Conservation (phyloP, 2,797 vertebrate species). For the Salarias fasciatus region DNA sequence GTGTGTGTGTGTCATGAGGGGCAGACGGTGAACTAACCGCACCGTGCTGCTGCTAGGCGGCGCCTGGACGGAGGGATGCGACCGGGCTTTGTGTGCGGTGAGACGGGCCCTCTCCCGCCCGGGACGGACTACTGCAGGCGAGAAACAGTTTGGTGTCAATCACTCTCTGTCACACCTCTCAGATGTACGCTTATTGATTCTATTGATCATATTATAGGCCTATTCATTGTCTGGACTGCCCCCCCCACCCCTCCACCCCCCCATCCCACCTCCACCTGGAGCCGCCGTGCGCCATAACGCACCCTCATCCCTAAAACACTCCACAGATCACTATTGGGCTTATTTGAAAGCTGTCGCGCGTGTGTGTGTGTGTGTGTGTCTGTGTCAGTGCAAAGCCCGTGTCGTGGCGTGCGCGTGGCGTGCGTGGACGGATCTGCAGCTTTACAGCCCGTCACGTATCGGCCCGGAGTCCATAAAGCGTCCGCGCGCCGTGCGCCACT, state of each 20-base stretch:
- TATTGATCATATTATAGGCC: conserved; percentile 75
- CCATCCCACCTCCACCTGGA: conserved; percentile 42
- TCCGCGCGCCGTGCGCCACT: conserved; percentile 9
- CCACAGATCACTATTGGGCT: conserved; percentile 60
- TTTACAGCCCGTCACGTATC: conserved; percentile 54
- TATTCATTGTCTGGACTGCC: no score
- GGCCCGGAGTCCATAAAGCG: conserved; percentile 54
- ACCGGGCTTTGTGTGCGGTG: conserved; percentile 85
- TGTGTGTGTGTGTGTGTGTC: no score
- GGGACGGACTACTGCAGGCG: conserved; percentile 84
- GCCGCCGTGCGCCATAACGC: conserved; percentile 34
- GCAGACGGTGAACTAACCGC: conserved; percentile 86
- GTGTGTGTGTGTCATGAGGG: conserved; percentile 39
- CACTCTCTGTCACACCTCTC: conserved; percentile 79
- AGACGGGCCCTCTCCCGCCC: conserved; percentile 85
- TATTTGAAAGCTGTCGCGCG: conserved; percentile 72
- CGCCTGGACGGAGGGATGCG: conserved; percentile 81
- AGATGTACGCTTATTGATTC: conserved; percentile 78
- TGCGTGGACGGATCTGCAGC: conserved; percentile 58
- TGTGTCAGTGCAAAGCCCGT: conserved; percentile 51
- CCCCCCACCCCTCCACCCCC: not conserved
- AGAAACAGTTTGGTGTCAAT: conserved; percentile 83
- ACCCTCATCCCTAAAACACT: conserved; percentile 27
- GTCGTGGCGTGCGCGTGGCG: conserved; percentile 62
- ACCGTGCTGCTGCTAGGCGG: conserved; percentile 85